These are phyloP conservation scores for Heliconius ethilla DNA, from an alignment of 2,888 invertebrate genomes.

Conservation along the genomic window DNA sequence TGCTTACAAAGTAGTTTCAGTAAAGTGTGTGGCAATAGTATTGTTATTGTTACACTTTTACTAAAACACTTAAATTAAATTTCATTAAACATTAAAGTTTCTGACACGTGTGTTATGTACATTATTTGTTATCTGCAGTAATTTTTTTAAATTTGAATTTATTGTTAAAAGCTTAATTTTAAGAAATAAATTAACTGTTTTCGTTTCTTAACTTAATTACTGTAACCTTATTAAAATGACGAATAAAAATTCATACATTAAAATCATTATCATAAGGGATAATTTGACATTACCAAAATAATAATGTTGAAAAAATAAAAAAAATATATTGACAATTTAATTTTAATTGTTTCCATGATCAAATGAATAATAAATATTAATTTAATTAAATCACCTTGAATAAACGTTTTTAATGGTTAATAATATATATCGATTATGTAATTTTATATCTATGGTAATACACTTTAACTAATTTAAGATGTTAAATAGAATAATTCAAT, in stretches of 20 bases:
- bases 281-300: neutral
- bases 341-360: neutral
- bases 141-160: neutral
- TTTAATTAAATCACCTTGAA: neutral
- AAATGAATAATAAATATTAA: neutral
- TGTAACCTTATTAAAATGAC: neutral
- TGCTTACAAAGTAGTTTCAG: neutral
- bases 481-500: neutral
- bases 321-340: neutral
- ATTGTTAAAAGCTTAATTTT: slow-evolving; percentile 14
- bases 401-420: neutral
- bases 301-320: too few relatives aligned
- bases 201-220: neutral
- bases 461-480: slow-evolving; percentile 21
- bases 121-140: slow-evolving; percentile 6
- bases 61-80: neutral
- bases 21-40: slow-evolving; percentile 28
- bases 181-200: neutral
- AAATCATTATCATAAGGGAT: neutral
- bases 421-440: neutral
- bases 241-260: neutral
- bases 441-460: slow-evolving; percentile 9
- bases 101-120: neutral
- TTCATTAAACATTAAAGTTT: neutral
- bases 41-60: slow-evolving; percentile 25